Percentiles rank a stretch among this genome's conserved stretches.
Evolutionary conservation across 2,797 vertebrate species (phyloP).

Genomic region (Pogonophryne albipinna): DNA sequence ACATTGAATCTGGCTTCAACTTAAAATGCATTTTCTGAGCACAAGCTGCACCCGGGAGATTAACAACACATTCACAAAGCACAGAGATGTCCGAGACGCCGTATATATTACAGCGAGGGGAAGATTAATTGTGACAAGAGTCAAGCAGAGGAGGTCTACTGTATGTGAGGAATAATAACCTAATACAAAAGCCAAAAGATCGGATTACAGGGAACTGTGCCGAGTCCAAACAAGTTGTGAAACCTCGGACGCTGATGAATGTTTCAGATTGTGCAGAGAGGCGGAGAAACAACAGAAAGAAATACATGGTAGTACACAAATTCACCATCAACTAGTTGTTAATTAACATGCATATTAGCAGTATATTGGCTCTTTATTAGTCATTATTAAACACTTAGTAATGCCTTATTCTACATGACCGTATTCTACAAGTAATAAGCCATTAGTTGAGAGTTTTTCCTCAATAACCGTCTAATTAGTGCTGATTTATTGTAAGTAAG

Average conservation of each 20-base stretch:
- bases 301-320: no score
- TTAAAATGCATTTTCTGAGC: conserved; percentile 35
- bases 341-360: no score
- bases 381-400: no score
- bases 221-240: conserved; percentile 23
- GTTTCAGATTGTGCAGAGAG: conserved; percentile 22
- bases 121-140: conserved; percentile 15
- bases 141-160: not conserved
- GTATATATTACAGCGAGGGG: conserved; percentile 27
- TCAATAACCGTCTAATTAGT: no score
- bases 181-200: conserved; percentile 40
- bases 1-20: conserved; percentile 34
- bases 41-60: conserved; percentile 39
- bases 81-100: conserved; percentile 15
- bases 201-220: conserved; percentile 31
- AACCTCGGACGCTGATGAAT: conserved; percentile 13
- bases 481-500: no score
- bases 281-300: conserved; percentile 6
- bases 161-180: conserved; percentile 39
- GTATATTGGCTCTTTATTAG: no score
- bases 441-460: no score
- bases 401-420: no score
- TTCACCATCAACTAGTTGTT: no score
- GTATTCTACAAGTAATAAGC: no score
- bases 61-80: conserved; percentile 37